Evolutionary conservation across 2,113 vertebrate species (phyloP), one percentile per base, ranked within the genome.

Genomic region (Thoracochromis brauschi): DNA sequence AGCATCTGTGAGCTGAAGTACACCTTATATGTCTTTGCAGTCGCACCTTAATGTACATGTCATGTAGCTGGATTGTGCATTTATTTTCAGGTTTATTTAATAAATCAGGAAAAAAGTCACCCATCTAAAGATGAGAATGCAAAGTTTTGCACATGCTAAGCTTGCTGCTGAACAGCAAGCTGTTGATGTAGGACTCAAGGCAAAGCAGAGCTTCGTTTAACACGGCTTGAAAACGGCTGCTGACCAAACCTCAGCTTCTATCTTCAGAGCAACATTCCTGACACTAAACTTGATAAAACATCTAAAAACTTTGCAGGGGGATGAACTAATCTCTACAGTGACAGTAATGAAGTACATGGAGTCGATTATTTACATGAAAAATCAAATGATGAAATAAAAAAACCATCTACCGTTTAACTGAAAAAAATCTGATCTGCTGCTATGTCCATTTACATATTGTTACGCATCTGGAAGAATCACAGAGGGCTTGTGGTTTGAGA

Each of bases 1-100:
- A 90, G 89, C 85, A 92, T 92, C 90, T 88, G 92, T 79, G 83
- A 85, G 63, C 86, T 63, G 87, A 87, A 85, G 29, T 88, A 81
- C 45, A 90, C 87, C 65, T 45, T 82, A 87, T 88, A 81, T 71
- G 45, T 87, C 85, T 93, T 88, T 21, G 87, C 90, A 92, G 90
- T 91, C 63, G 29, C 51, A 85, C 83, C 73, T 78, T 90, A 91
- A 91, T 88, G 80, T 81, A 89, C 88, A 73, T 90, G 90, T 78
- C 89, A 85, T 68, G 73, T 85, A 31, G 87, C 79, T 65, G 68
- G 79, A 93, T 91, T 87, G 85, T 60, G 49, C 82, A 85, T 91
- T 92, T 88, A 85, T 90, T 93, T 82, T 85, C 58, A 26, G 53
- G 75, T 29, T 90, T 58, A 73, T 84, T 87, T 79, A 81, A 87